Percentiles rank a stretch among this genome's conserved stretches.
Conservation (phyloP, 2,888 invertebrate genomes). For the Drosophila subquinaria region DNA sequence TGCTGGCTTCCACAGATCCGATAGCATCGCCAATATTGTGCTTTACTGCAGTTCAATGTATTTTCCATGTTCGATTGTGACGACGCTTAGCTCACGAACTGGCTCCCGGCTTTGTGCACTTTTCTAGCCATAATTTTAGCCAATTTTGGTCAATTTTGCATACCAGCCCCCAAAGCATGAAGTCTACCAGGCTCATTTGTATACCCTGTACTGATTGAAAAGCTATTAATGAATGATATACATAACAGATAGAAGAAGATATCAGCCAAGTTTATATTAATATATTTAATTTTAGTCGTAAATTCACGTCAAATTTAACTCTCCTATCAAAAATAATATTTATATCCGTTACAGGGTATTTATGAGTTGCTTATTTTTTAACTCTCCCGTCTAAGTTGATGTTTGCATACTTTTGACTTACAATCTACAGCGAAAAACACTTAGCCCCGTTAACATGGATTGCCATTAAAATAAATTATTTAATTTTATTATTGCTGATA, state of each 20-base stretch:
- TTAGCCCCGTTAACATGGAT: slow-evolving; percentile 74
- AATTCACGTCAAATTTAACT: not conserved
- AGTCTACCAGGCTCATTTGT: slow-evolving; percentile 9
- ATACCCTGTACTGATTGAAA: slow-evolving; percentile 25
- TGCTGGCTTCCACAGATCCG: slow-evolving; percentile 57
- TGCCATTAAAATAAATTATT: slow-evolving; percentile 77
- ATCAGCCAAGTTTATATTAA: not conserved
- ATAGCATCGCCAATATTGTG: slow-evolving; percentile 58
- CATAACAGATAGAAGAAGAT: not conserved
- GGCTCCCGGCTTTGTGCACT: slow-evolving; percentile 60
- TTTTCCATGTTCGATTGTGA: slow-evolving; percentile 46
- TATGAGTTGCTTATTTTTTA: not conserved
- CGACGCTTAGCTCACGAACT: slow-evolving; percentile 62
- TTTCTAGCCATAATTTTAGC: slow-evolving; percentile 51
- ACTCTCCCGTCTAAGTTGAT: slow-evolving; percentile 4
- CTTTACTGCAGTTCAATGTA: slow-evolving; percentile 50
- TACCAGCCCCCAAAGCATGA: slow-evolving; percentile 32
- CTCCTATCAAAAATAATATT: not conserved
- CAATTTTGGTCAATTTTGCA: slow-evolving; percentile 69
- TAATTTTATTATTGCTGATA: slow-evolving; percentile 74
- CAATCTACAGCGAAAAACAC: slow-evolving; percentile 78
- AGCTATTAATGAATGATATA: not conserved
- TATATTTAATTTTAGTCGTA: not conserved
- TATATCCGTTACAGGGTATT: slow-evolving; percentile 31
- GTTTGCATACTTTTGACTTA: slow-evolving; percentile 44